phyloP scores from a whole-genome alignment of 1,140 invertebrate species.

The Orussus abietinus region DNA sequence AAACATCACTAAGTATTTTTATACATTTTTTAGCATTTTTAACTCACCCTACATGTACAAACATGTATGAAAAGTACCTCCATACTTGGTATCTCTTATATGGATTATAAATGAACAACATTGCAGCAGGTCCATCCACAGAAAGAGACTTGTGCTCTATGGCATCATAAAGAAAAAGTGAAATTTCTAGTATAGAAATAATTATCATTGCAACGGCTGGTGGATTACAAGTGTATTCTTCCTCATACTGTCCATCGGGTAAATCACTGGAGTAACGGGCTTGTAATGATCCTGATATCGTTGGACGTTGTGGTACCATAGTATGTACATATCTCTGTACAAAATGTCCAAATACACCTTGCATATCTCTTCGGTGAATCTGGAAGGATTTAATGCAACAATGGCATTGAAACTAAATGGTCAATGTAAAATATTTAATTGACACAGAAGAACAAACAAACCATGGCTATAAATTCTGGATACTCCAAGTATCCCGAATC shows the following conservation, averaged over 20 bases:
- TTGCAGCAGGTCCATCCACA: constrained; percentile 67
- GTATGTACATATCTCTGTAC: constrained; percentile 53
- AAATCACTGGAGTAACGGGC: constrained; percentile 49
- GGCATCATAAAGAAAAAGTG: constrained; percentile 66
- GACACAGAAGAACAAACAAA: constrained; percentile 44
- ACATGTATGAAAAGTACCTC: constrained; percentile 94
- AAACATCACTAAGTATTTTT: not conserved
- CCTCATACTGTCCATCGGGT: constrained; percentile 75
- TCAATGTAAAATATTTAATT: constrained; percentile 3
- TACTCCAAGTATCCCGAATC: constrained; percentile 71
- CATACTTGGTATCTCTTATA: constrained; percentile 81
- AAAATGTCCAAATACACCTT: constrained; percentile 60
- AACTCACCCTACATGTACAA: constrained; percentile 89
- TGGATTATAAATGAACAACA: constrained; percentile 86
- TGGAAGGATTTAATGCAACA: constrained; percentile 23
- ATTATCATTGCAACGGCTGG: constrained; percentile 83
- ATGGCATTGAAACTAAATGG: constrained; percentile 5
- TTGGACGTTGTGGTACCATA: constrained; percentile 51
- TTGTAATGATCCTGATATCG: constrained; percentile 16
- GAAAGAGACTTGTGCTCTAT: constrained; percentile 35
- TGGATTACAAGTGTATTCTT: constrained; percentile 81
- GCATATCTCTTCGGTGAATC: constrained; percentile 58
- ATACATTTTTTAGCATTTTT: too few relatives aligned
- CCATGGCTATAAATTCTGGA: constrained; percentile 77
- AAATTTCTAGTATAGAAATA: constrained; percentile 68